Percentiles rank a stretch among this genome's conserved stretches.
phyloP scores from a whole-genome alignment of 1,140 invertebrate species.

The Ostrea edulis region DNA sequence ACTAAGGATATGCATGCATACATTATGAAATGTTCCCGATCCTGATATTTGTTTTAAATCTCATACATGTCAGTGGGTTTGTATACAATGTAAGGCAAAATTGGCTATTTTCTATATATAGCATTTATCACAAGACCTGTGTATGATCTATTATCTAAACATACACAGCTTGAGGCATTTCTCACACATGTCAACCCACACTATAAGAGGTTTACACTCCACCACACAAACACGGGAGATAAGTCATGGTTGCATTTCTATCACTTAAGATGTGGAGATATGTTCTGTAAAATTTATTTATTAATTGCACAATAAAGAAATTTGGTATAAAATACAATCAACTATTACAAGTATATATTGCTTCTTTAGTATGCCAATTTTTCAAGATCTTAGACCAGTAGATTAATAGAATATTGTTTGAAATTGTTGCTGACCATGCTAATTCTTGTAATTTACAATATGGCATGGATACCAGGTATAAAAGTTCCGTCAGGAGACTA shows the following conservation, averaged over 20 bases:
- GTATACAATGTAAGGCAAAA: too few species aligned
- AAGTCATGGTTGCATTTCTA: neutral
- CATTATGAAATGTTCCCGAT: too few species aligned
- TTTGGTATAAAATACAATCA: neutral
- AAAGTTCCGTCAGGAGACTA: neutral
- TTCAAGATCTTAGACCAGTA: neutral
- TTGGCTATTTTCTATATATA: too few species aligned
- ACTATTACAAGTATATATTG: neutral
- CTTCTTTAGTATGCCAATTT: neutral
- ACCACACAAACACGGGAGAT: neutral
- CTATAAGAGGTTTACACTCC: neutral
- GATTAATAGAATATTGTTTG: neutral
- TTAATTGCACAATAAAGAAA: neutral
- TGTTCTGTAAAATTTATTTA: neutral
- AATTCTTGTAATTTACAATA: neutral
- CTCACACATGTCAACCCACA: too few species aligned
- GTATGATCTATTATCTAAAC: neutral
- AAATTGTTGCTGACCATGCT: neutral
- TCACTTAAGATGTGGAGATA: neutral
- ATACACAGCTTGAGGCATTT: constrained; percentile 11
- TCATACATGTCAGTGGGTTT: too few species aligned
- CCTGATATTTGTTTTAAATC: too few species aligned
- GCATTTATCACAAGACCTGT: neutral
- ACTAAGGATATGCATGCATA: too few species aligned
- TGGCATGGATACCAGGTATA: neutral